Base-by-base conservation (phyloP, 92 coral and sea anemone genomes). In the Phymanthus crucifer region DNA sequence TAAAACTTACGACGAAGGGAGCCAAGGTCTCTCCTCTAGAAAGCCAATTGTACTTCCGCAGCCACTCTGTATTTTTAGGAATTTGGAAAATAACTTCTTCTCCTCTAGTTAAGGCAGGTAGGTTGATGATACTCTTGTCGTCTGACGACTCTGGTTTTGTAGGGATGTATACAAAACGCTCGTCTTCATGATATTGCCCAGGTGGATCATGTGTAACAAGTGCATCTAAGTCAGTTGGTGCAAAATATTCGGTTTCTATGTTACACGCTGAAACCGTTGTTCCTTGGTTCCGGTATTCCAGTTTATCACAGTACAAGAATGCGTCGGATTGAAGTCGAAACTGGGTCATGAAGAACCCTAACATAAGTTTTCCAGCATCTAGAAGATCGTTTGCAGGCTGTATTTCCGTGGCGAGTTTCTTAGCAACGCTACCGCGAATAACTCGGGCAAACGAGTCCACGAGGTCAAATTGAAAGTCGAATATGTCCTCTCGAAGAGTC, bases 121-220 rank as follows among this genome's bases (percentile, higher is more conserved):
- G 65, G 71, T 76, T 85, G 31, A 89, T 82, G 38, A 68, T 81
- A 27, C 87, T 85, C 27, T 27, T 26, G 54, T 89, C 92, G 26
- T 81, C 81, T 18, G 23, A 12, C 35, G 48, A 76, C 34, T 85
- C 72, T 2, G 92, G 90, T 47, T 86, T 83, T 11, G 92, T 85
- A 18, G 92, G 92, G 40, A 89, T 85, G 78, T 76, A 81, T 12
- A 89, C 89, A 77, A 67, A 85, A n/a, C 92, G 75, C 40, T 36
- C 80, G 40, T 70, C 87, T 12, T 0, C 0, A 61, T 85, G 50
- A 47, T 70, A 81, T 10, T 71, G 54, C 16, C 78, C 54, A n/a
- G 71, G 72, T 6, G 89, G 81, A 11, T 54, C 26, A 29, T 37
- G 76, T 6, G 76, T 73, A 38, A 75, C 82, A 0, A 89, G 76